Base-by-base conservation (phyloP, 1,140 invertebrate genomes). In the Lethrus apterus region DNA sequence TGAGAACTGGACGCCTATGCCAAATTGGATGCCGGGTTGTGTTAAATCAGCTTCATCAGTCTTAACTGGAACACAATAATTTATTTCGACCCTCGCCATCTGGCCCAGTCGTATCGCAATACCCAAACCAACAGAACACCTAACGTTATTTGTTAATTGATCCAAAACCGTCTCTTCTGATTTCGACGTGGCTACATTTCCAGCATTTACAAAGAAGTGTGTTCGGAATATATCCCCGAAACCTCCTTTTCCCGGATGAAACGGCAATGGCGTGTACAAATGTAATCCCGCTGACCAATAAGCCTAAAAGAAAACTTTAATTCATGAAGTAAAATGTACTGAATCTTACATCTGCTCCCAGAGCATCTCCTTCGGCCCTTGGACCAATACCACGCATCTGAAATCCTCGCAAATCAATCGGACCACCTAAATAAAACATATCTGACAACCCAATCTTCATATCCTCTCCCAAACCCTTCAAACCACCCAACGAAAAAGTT, bases 361-460 rank as follows among this genome's bases (percentile, higher is more conserved):
- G 57, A 8, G 79, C 72, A 64, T 79, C 75, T 31, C 81, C 81
- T 55, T 89, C 83, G 35, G 69, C 66, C 51, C 84, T 81, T 1
- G 89, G 89, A 0, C 91, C 91, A 13, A 87, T 79, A 17, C 89
- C 89, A 54, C 85, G 71, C 63, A 81, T 75, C 31, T 81, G 74
- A 65, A 94, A 96, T 10, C 90, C 92, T 59, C 91, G 68, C 7
- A 94, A 56, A 46, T 81, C 82, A 29, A 89, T 66, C 1, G 92
- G 89, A 1, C 92, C 91, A 20, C 92, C 92, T 18, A 94, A 69
- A 65, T 84, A 93, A 72, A 91, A 92, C 50, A 79, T 74, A 66
- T 95, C 91, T 24, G 78, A 74, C 51, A 93, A 76, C 41, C 64
- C 72, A 46, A 78, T 69, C 53, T 70, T 67, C 64, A 79, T 76